Percentiles rank a stretch among this genome's conserved stretches.
These are phyloP conservation scores for Tachypleus tridentatus DNA, from an alignment of 1,140 invertebrate species.

Conservation along the genomic window DNA sequence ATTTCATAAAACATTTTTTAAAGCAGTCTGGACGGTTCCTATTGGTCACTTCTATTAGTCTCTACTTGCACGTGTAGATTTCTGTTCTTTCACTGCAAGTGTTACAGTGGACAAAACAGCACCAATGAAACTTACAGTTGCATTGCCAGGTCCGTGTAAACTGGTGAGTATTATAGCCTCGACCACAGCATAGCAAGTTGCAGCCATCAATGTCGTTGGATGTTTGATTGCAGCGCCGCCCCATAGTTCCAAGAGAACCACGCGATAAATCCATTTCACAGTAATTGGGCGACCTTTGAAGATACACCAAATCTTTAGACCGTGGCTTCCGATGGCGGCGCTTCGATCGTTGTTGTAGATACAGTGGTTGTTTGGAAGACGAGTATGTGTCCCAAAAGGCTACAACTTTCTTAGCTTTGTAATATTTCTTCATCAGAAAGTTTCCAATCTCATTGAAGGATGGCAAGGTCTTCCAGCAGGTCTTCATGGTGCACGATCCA, in stretches of 20 bases:
- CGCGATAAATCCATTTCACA: slow-evolving; percentile 52
- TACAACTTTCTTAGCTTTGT: slow-evolving; percentile 29
- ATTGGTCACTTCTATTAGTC: too few relatives aligned
- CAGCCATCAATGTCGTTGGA: slow-evolving; percentile 51
- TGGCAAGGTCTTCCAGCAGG: slow-evolving; percentile 82
- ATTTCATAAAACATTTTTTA: too few relatives aligned
- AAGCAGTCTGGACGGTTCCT: too few relatives aligned
- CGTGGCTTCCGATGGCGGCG: slow-evolving; percentile 41
- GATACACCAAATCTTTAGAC: slow-evolving; percentile 70
- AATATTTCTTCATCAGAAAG: slow-evolving; percentile 34
- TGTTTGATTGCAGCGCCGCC: slow-evolving; percentile 46
- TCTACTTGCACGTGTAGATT: slow-evolving; percentile 43
- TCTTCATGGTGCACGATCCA: slow-evolving; percentile 81
- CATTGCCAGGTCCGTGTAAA: slow-evolving; percentile 33
- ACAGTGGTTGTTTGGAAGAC: slow-evolving; percentile 4
- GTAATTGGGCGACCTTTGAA: slow-evolving; percentile 83
- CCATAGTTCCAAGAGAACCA: slow-evolving; percentile 40
- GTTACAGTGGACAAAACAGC: slow-evolving; percentile 49
- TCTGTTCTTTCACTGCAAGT: slow-evolving; percentile 43
- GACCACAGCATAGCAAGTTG: slow-evolving; percentile 48
- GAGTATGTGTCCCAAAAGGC: slow-evolving; percentile 4
- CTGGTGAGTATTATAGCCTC: slow-evolving; percentile 31
- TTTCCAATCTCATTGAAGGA: slow-evolving; percentile 34
- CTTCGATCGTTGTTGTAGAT: slow-evolving; percentile 9
- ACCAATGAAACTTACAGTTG: slow-evolving; percentile 50